Conservation (phyloP, 2,888 invertebrate species). For the Cephus pygmeus region DNA sequence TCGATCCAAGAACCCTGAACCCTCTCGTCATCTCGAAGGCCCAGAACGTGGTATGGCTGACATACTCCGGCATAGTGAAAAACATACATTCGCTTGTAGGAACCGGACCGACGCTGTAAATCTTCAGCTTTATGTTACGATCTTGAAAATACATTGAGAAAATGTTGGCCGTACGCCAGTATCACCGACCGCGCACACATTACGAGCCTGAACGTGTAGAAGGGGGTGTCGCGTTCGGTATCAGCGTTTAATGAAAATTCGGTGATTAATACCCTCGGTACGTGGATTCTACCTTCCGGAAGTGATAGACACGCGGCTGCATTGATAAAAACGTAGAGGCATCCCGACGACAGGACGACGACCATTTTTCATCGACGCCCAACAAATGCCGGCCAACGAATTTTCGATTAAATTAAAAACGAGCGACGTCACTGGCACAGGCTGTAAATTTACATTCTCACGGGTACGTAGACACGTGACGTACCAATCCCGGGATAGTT, state of each 20-base stretch:
- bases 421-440: neutral
- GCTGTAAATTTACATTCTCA: neutral
- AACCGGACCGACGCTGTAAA: slow-evolving; percentile 42
- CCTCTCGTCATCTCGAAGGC: slow-evolving; percentile 18
- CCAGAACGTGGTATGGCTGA: slow-evolving; percentile 17
- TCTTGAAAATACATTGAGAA: slow-evolving; percentile 46
- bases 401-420: neutral
- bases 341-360: neutral
- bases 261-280: slow-evolving; percentile 11
- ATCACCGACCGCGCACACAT: neutral
- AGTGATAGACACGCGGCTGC: neutral
- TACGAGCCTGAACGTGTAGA: neutral
- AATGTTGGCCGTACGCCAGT: slow-evolving; percentile 42
- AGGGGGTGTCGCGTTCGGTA: neutral
- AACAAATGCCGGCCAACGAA: neutral
- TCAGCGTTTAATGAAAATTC: slow-evolving; percentile 14
- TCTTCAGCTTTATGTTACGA: slow-evolving; percentile 50
- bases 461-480: neutral
- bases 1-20: slow-evolving; percentile 26
- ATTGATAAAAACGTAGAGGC: neutral
- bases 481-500: neutral
- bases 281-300: neutral
- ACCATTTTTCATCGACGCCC: neutral
- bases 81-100: slow-evolving; percentile 39
- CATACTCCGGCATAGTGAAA: slow-evolving; percentile 33